Evolutionary conservation across 2,888 invertebrate species (phyloP), one percentile per base, ranked within the genome.

Genomic region (Megastigmus dorsalis): DNA sequence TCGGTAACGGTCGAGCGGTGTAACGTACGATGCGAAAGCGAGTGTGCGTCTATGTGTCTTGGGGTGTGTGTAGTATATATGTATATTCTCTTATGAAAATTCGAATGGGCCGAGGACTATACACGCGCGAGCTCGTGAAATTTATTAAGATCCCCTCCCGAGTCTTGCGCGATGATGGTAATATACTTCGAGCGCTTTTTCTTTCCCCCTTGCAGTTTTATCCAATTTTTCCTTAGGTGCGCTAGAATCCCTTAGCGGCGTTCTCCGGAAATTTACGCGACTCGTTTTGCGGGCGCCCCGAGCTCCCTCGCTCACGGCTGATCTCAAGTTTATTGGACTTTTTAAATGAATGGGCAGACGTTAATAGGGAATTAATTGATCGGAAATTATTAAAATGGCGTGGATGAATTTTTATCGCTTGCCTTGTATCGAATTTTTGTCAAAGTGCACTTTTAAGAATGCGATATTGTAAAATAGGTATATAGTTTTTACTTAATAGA

Each of bases 1-100:
- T 36, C 45, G 6, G 33, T 36, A 70, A 54, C 3, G 71, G 13
- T 13, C 62, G 20, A 52, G 26, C 68, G 20, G 18, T 3, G 13
- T 26, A 20, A 30, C 18, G 5, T 74, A 48, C 57, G 71, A 38
- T 45, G 36, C 63, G 48, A 70, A 55, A 70, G 62, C 13, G n/a
- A n/a, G n/a, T n/a, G n/a, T n/a, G n/a, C n/a, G n/a, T n/a, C n/a
- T n/a, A n/a, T n/a, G n/a, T n/a, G n/a, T n/a, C n/a, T n/a, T n/a
- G n/a, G n/a, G n/a, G n/a, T n/a, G n/a, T n/a, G n/a, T n/a, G n/a
- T n/a, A n/a, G n/a, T n/a, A 13, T 76, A 38, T 48, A 43, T 63
- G 82, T 85, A 82, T 83, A 84, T 83, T 81, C 77, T 76, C 81
- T 82, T 83, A 84, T 85, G 80, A 84, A 84, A 85, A 85, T 83